These are phyloP conservation scores for Platycercus adscitus DNA, from an alignment of 2,113 vertebrate species.

Conservation along the genomic window DNA sequence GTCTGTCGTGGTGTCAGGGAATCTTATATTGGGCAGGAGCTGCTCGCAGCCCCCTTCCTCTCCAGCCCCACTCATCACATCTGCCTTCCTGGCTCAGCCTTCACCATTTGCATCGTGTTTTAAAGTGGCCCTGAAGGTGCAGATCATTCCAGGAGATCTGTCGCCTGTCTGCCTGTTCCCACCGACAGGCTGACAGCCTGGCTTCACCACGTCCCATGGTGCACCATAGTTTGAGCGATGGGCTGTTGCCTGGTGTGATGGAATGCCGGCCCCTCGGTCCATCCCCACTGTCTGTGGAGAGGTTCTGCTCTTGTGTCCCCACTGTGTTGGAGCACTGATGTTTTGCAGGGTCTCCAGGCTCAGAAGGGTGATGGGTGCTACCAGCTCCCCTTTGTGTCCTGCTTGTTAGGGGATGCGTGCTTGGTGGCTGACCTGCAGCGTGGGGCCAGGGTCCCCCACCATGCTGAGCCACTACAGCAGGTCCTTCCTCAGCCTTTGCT, in stretches of 20 bases:
- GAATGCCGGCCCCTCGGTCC: fast-evolving
- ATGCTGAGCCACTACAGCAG: neutral
- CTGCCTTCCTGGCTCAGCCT: no score
- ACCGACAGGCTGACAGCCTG: no score
- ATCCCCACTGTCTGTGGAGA: neutral
- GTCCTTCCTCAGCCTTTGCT: neutral
- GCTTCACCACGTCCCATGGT: neutral
- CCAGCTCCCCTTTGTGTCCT: neutral
- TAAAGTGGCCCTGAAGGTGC: neutral
- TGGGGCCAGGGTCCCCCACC: neutral
- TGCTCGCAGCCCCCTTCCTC: neutral
- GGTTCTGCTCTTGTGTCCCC: neutral
- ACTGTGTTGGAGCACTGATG: neutral
- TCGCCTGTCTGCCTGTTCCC: neutral
- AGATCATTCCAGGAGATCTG: no score
- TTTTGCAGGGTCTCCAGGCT: neutral
- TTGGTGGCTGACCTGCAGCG: no score
- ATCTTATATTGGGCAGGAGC: neutral
- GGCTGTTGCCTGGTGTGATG: neutral
- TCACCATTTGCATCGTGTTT: neutral
- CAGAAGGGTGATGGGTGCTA: neutral
- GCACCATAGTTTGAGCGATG: no score
- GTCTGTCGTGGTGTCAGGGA: neutral
- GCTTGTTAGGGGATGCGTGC: neutral
- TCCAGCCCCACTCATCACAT: no score